phyloP scores from a whole-genome alignment of 2,113 vertebrate genomes.

The Labrus mixtus region DNA sequence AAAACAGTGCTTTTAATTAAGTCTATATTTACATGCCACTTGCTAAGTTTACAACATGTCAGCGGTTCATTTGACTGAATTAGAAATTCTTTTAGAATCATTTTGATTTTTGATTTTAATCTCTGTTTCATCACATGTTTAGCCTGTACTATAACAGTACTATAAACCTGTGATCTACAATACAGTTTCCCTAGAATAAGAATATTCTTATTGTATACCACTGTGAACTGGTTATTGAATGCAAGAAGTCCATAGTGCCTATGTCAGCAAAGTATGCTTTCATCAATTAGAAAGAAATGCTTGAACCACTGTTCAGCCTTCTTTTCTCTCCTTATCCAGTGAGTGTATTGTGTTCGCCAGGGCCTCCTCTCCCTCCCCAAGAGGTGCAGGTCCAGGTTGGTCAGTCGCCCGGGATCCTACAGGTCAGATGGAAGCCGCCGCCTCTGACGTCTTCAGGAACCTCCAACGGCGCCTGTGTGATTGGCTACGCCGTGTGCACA shows the following conservation, averaged over 20 bases:
- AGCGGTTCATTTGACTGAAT: neutral
- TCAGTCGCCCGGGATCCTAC: constrained; percentile 85
- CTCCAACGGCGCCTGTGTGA: constrained; percentile 94
- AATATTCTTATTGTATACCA: constrained; percentile 3
- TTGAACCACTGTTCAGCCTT: constrained; percentile 17
- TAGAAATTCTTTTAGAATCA: neutral
- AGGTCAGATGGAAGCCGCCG: constrained; percentile 94
- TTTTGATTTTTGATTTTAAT: neutral
- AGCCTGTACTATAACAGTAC: neutral
- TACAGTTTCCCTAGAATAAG: neutral
- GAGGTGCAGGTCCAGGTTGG: constrained; percentile 90
- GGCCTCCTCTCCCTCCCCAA: constrained; percentile 93
- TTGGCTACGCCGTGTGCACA: constrained; percentile 93
- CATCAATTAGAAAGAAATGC: constrained; percentile 29
- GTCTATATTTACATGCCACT: neutral
- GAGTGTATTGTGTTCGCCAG: constrained; percentile 76
- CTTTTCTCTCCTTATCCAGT: constrained; percentile 40
- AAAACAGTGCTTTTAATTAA: neutral
- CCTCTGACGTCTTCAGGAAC: constrained; percentile 88
- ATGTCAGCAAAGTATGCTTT: constrained; percentile 39
- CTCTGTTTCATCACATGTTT: neutral
- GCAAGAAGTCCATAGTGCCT: constrained; percentile 8
- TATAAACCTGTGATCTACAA: constrained; percentile 4
- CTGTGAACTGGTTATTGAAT: constrained; percentile 28
- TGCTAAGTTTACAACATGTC: neutral